Evolutionary conservation across 1,140 invertebrate species (phyloP), one percentile per base, ranked within the genome.

Genomic region (Macrobrachium nipponense): DNA sequence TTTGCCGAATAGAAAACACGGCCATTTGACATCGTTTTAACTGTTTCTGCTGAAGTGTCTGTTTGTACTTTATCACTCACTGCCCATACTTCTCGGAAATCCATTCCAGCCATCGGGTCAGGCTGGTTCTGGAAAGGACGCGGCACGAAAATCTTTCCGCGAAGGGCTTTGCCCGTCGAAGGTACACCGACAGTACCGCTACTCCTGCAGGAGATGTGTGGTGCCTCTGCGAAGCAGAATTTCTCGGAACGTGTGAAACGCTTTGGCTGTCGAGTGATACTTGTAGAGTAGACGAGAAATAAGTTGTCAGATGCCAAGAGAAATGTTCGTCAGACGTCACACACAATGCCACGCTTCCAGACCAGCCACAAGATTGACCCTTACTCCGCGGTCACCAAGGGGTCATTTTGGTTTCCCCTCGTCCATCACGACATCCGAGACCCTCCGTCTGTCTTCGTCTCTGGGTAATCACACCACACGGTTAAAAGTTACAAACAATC

Each of bases 221-320:
- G 18, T 44, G 27, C 10, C 17, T 51, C 43, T n/a, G 43, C 17
- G 11, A 59, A 62, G 60, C 59, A 62, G 36, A 15, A 80, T 80
- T 86, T 86, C 84, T 61, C 66, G 77, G 84, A 72, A 72, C 84
- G 78, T 79, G 82, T 59, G 82, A 51, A 78, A 84, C 82, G 36
- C 60, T 36, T 68, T 59, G 51, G 36, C 82, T 66, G 43, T 62
- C 44, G 82, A 84, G 60, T 77, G 77, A 80, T 80, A 68, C 76
- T 80, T 86, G 66, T 14, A 80, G 15, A 17, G 51, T 17, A 61
- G 64, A 70, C 58, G 58, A 86, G 83, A 61, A 86, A 80, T 86
- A 80, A 86, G 84, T 80, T 86, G 84, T 86, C 84, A 86, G 84
- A 80, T 86, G 77, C 76, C 84, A 62, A 79, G 84, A 86, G 84